A percentile compares a stretch with the other conserved stretches of the same genome.
Evolutionary conservation across 2,113 vertebrate genomes (phyloP).

Genomic region (Rissa tridactyla): DNA sequence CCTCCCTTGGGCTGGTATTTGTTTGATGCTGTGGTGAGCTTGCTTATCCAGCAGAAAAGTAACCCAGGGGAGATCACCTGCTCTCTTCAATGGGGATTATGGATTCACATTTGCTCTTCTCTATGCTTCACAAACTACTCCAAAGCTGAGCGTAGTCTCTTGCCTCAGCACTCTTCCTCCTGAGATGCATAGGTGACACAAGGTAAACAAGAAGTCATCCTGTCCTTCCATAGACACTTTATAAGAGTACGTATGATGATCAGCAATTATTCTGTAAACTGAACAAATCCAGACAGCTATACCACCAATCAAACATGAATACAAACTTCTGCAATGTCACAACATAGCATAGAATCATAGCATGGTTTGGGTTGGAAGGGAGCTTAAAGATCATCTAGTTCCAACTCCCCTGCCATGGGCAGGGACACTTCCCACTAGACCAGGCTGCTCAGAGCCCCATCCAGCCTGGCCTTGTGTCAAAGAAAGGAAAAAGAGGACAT

Average conservation of each 20-base stretch:
- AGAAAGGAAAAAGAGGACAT: not conserved
- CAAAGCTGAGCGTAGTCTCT: not conserved
- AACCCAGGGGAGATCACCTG: not conserved
- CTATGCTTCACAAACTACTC: not conserved
- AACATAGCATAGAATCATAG: too few species aligned
- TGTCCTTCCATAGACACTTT: not conserved
- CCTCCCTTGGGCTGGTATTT: not conserved
- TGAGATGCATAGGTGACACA: not conserved
- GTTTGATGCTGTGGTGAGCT: not conserved
- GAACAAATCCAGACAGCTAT: not conserved
- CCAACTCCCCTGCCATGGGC: too few species aligned
- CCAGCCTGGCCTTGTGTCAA: not conserved
- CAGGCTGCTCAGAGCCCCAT: too few species aligned
- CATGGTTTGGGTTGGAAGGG: too few species aligned
- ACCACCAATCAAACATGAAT: not conserved
- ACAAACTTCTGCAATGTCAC: not conserved
- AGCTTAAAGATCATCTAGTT: too few species aligned
- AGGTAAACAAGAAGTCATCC: not conserved
- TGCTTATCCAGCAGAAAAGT: not conserved
- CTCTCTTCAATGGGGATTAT: not conserved
- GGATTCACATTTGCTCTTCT: not conserved
- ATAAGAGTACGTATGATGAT: not conserved
- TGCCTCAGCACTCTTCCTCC: not conserved
- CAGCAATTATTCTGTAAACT: not conserved
- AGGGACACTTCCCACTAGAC: too few species aligned